Base-by-base conservation (phyloP, 1,140 invertebrate genomes). In the Wasmannia auropunctata region DNA sequence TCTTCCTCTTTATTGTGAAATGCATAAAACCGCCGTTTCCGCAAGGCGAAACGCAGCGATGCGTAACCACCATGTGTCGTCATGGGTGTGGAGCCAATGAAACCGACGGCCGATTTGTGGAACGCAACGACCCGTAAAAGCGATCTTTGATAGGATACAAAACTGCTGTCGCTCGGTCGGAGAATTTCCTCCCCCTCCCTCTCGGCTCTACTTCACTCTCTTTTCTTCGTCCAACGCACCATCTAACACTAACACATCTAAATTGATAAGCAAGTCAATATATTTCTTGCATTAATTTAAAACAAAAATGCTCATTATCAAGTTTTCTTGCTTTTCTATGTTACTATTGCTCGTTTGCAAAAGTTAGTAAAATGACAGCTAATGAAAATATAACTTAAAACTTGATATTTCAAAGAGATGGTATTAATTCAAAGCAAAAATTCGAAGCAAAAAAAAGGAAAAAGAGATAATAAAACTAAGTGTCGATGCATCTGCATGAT, bases 51-150 rank as follows among this genome's bases (percentile, higher is more conserved):
- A 40, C 11, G 70, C 70, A 85, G 19, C 65, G 54, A 63, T 28
- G 70, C 34, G 56, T 49, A 69, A 76, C 51, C 85, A 60, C 46
- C 63, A 67, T 67, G 80, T 77, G 62, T 90, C 80, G 86, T 80
- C 75, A 76, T 56, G 63, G 60, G 31, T 63, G 77, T 75, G 88
- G 76, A 79, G 62, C 86, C 84, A 88, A 91, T 91, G 84, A 88
- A 91, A 91, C 86, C 67, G 86, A 86, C 76, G 90, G 85, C 62
- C 88, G 90, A 91, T 91, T 91, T 88, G 88, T 91, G 69, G 84
- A 88, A 91, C 90, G 85, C 89, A 90, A 88, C 90, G 80, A 91
- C 80, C 63, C 90, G 87, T 91, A 87, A 90, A 91, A 91, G 89
- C 89, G 89, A 91, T 91, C 87, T 89, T 91, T 86, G 84, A 88